Conservation (phyloP, 2,113 vertebrate genomes). For the Lynx canadensis region DNA sequence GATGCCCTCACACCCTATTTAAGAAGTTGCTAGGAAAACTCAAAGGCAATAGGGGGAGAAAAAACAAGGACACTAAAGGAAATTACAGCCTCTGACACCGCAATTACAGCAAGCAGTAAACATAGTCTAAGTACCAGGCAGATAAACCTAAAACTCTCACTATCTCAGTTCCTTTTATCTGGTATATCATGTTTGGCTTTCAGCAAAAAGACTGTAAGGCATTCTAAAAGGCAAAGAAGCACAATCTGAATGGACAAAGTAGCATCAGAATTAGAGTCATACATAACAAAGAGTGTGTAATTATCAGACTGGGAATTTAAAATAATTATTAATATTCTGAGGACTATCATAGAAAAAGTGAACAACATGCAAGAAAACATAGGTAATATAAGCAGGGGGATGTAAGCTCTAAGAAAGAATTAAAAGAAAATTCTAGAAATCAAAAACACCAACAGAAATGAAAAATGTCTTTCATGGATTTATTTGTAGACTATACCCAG, state of each 20-base stretch:
- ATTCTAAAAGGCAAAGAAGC: background rate
- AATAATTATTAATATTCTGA: conserved; percentile 17
- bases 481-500: background rate
- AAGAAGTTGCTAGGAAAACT: background rate
- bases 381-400: background rate
- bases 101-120: conserved; percentile 1
- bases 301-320: background rate
- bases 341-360: background rate
- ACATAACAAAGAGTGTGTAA: background rate
- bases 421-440: background rate
- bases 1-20: background rate
- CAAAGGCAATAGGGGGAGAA: background rate
- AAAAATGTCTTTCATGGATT: background rate
- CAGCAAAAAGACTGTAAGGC: background rate
- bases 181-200: background rate
- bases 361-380: background rate
- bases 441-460: background rate
- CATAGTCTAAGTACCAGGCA: background rate
- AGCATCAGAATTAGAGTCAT: background rate
- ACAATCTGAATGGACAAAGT: background rate
- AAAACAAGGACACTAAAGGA: background rate
- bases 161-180: background rate
- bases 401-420: conserved; percentile 2
- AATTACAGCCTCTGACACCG: background rate
- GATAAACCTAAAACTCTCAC: background rate